Evolutionary conservation across 2,888 invertebrate genomes (phyloP).

Genomic region (Plagodis dolabraria): DNA sequence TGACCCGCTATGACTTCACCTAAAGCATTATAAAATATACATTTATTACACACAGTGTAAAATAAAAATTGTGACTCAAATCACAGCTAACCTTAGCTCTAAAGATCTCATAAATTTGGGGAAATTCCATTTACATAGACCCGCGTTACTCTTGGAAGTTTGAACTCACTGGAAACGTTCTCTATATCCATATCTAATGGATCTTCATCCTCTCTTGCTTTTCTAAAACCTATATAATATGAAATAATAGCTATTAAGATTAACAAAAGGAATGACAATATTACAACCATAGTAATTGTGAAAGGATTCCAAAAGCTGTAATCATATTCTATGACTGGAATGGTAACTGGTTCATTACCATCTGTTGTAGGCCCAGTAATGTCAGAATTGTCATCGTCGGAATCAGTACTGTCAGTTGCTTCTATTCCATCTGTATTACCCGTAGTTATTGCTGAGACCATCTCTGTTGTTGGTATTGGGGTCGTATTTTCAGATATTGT

Average conservation of each 20-base stretch:
- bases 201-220: slow-evolving; percentile 8
- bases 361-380: slow-evolving; percentile 10
- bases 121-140: slow-evolving; percentile 9
- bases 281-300: slow-evolving; percentile 24
- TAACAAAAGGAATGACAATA: slow-evolving; percentile 14
- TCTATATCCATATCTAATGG: slow-evolving; percentile 16
- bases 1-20: not conserved
- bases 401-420: not conserved
- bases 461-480: too few relatives aligned
- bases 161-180: slow-evolving; percentile 2
- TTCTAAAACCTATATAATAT: slow-evolving; percentile 22
- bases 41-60: slow-evolving; percentile 23
- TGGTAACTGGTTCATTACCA: slow-evolving; percentile 6
- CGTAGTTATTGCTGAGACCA: too few relatives aligned
- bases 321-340: not conserved
- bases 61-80: slow-evolving; percentile 1
- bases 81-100: slow-evolving; percentile 2
- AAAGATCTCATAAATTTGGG: slow-evolving; percentile 10
- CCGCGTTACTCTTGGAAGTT: slow-evolving; percentile 12
- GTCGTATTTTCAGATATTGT: not conserved
- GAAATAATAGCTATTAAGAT: slow-evolving; percentile 8
- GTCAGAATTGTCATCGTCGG: not conserved
- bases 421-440: too few relatives aligned
- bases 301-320: slow-evolving; percentile 25
- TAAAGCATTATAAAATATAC: not conserved